A percentile compares a stretch with the other conserved stretches of the same genome.
Evolutionary conservation across 2,113 vertebrate genomes (phyloP).

Genomic region (Sminthopsis crassicaudata): DNA sequence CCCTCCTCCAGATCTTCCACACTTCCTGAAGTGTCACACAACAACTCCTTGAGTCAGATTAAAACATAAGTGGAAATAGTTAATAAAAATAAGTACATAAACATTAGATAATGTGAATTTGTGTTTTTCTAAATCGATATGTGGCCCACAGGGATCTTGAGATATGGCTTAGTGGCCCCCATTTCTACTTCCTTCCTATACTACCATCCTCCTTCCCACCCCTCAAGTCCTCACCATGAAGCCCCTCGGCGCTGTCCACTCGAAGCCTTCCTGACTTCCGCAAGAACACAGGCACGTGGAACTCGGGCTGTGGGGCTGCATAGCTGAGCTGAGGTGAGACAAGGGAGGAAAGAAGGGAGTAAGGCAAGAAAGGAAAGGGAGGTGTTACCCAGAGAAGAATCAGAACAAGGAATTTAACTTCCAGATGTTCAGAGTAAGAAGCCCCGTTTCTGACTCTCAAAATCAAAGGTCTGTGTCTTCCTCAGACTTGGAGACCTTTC

Average conservation of each 20-base stretch:
- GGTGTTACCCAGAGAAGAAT: neutral
- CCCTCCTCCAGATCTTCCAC: neutral
- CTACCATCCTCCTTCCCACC: neutral
- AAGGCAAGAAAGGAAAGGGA: neutral
- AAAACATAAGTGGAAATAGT: neutral
- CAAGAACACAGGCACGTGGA: conserved; percentile 91
- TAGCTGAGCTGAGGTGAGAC: conserved; percentile 91
- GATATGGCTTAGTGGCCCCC: neutral
- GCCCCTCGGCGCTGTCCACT: conserved; percentile 92
- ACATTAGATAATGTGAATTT: neutral
- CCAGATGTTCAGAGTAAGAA: neutral
- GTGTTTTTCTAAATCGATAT: conserved; percentile 24
- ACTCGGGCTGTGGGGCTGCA: conserved; percentile 87
- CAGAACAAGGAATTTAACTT: neutral
- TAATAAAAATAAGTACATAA: neutral
- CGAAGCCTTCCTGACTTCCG: conserved; percentile 91
- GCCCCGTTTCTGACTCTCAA: neutral
- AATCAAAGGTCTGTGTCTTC: neutral
- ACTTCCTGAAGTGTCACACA: neutral
- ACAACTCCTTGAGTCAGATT: neutral
- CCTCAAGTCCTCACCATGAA: conserved; percentile 86
- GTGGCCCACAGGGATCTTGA: neutral
- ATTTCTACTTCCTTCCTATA: neutral
- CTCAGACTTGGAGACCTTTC: neutral
- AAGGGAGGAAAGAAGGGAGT: neutral